These are phyloP conservation scores for Tenebrosternarchus preto DNA, from an alignment of 2,113 vertebrate species.

Conservation along the genomic window DNA sequence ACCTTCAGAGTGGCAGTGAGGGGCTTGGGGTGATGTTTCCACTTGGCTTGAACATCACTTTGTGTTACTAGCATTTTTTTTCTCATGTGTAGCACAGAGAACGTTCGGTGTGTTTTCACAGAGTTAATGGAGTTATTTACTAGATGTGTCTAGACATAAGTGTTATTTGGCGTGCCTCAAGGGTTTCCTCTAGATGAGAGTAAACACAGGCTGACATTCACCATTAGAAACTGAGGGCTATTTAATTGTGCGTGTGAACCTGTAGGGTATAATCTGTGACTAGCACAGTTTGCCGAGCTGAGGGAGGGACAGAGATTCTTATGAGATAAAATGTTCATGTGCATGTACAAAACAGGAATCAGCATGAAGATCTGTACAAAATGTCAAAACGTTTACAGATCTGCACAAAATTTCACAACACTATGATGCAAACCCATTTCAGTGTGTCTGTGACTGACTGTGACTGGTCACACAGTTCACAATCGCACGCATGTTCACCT, in stretches of 20 bases:
- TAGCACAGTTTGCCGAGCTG: neutral
- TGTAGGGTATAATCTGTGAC: neutral
- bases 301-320: neutral
- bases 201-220: slow-evolving; percentile 5
- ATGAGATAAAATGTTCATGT: neutral
- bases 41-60: neutral
- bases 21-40: neutral
- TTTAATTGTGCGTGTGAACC: neutral
- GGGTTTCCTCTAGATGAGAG: neutral
- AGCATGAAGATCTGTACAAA: too few species aligned
- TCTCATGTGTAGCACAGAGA: neutral
- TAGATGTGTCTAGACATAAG: neutral
- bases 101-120: neutral
- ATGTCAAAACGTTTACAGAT: too few species aligned
- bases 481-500: neutral
- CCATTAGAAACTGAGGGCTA: neutral
- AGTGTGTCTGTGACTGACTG: neutral
- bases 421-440: neutral
- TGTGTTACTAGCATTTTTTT: neutral
- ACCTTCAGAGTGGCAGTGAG: neutral
- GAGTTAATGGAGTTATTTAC: neutral
- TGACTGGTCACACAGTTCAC: too few species aligned
- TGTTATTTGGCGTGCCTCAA: neutral
- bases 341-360: too few species aligned
- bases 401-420: neutral